Evolutionary conservation across 2,113 vertebrate genomes (phyloP).

Genomic region (Amazona vittata): DNA sequence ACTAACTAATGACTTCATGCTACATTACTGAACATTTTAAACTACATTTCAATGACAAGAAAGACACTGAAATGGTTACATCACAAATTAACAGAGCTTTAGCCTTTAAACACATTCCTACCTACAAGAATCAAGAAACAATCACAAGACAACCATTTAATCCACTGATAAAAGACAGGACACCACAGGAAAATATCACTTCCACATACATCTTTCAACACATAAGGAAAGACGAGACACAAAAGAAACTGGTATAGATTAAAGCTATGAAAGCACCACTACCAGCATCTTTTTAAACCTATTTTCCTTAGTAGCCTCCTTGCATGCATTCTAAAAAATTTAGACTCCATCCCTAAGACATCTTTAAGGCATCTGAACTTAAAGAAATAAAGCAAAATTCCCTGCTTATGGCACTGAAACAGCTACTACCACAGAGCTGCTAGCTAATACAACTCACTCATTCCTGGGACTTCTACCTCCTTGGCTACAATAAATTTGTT

Average conservation of each 20-base stretch:
- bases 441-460: not conserved
- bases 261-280: constrained; percentile 56
- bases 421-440: constrained; percentile 18
- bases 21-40: constrained; percentile 79
- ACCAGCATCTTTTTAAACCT: constrained; percentile 40
- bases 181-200: constrained; percentile 76
- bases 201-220: constrained; percentile 79
- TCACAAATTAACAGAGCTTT: constrained; percentile 77
- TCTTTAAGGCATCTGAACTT: constrained; percentile 14
- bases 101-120: constrained; percentile 74
- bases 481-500: not conserved
- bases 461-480: not conserved
- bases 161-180: constrained; percentile 77
- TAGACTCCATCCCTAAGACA: not conserved
- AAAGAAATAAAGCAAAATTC: constrained; percentile 12
- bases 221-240: constrained; percentile 76
- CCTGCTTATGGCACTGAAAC: not conserved
- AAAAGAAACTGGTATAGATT: constrained; percentile 64
- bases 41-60: constrained; percentile 79
- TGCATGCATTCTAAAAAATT: not conserved
- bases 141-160: constrained; percentile 76
- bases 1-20: constrained; percentile 84
- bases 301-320: constrained; percentile 34
- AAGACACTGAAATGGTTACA: constrained; percentile 79
- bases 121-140: constrained; percentile 72